Conservation (phyloP, 2,113 vertebrate species). For the Apteryx owenii region DNA sequence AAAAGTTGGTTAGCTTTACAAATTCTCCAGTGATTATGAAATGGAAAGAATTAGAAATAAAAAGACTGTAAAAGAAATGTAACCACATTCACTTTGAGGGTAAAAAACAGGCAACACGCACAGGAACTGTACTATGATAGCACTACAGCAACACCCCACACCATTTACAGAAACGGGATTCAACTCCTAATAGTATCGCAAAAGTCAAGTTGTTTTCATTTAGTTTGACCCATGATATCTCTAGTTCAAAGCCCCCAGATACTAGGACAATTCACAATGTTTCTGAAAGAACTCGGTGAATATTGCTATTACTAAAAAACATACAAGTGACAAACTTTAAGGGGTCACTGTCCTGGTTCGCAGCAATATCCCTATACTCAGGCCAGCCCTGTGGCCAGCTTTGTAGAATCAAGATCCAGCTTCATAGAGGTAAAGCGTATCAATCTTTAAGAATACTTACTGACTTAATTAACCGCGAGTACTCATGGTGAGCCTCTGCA, state of each 20-base stretch:
- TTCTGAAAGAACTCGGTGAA: background rate
- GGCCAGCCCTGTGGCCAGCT: background rate
- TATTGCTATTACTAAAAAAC: no score
- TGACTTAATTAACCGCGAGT: no score
- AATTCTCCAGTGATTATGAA: background rate
- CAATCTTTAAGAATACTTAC: no score
- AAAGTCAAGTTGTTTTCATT: background rate
- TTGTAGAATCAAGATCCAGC: no score
- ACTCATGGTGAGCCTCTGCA: no score
- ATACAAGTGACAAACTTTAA: background rate
- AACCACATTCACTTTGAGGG: background rate
- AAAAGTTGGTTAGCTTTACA: background rate
- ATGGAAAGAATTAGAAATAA: background rate
- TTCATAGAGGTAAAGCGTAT: no score
- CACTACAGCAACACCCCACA: background rate
- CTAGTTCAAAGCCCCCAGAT: background rate
- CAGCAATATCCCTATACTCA: background rate
- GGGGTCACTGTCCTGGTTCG: background rate
- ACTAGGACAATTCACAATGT: background rate
- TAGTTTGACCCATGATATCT: no score
- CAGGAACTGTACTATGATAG: background rate
- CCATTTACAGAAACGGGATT: background rate
- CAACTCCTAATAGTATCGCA: background rate
- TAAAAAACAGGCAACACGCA: background rate
- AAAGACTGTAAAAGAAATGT: background rate